Percentiles rank a stretch among this genome's conserved stretches.
Conservation (phyloP, 2,797 vertebrate species). For the Spheniscus humboldti region DNA sequence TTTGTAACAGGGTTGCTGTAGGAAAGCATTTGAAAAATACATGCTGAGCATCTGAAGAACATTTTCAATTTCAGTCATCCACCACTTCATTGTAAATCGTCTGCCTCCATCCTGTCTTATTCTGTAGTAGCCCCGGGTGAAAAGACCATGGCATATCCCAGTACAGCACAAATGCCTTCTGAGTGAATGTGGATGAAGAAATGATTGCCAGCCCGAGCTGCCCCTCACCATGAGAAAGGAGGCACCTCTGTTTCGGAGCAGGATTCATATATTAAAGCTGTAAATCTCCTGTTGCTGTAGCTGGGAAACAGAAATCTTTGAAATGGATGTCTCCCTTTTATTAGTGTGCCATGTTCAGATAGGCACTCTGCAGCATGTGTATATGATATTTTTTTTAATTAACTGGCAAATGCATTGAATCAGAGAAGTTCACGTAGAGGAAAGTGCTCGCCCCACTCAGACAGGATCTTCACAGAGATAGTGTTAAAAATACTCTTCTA, state of each 20-base stretch:
- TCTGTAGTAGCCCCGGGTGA: neutral
- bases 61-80: neutral
- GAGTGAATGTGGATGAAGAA: neutral
- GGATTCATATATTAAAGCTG: neutral
- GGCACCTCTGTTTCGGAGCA: neutral
- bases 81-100: neutral
- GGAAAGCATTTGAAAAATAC: neutral
- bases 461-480: neutral
- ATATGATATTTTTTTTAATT: neutral
- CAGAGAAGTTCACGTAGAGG: neutral
- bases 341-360: neutral
- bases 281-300: neutral
- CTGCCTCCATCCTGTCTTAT: neutral
- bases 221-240: neutral
- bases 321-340: neutral
- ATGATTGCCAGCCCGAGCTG: neutral
- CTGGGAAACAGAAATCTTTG: neutral
- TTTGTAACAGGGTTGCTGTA: neutral
- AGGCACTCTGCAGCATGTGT: neutral
- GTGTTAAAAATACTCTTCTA: constrained; percentile 18
- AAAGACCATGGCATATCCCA: neutral
- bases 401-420: neutral
- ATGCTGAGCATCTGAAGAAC: neutral
- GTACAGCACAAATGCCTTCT: neutral
- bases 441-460: neutral